Base-by-base conservation (phyloP, 2,888 invertebrate species). In the Cosmopolites sordidus region DNA sequence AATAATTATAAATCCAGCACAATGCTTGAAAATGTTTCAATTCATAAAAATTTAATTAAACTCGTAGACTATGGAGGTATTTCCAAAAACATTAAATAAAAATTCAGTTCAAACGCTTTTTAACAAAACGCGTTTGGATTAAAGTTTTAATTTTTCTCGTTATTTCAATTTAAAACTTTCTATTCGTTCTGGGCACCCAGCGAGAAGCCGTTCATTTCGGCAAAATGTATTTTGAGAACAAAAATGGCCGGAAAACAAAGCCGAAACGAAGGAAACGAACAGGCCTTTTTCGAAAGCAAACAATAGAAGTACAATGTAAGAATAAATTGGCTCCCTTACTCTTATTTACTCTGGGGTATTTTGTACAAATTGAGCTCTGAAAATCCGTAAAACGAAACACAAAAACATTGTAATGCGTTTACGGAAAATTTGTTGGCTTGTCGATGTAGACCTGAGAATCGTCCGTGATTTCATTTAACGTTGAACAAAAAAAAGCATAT, bases 301-400 rank as follows among this genome's bases (percentile, higher is more conserved):
- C 56, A 56, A 56, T 51, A 52, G 56, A 52, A 40, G 48, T 39
- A 56, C 56, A 52, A 49, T 49, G 56, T 49, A 56, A 48, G 51
- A 56, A 56, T 56, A 56, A 56, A 56, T 56, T 56, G 56, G 49
- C 49, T 52, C 52, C 38, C 52, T 41, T 38, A 49, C 46, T 49
- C 56, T 52, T 56, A 52, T 56, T 56, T 56, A 52, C 56, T 52
- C 52, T 30, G 30, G 56, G 56, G 52, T 53, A 49, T 52, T 56
- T 56, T 39, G 49, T 49, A 52, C 52, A 52, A 56, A 56, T 56
- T 52, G 52, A 49, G 52, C 56, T 29, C 43, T 53, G 49, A 30
- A 56, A 56, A 56, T 56, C 52, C 49, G 15, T 44, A 42, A 56
- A 56, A 49, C 47, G 52, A 52, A 56, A 49, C 33, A 48, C 56